phyloP scores from a whole-genome alignment of 2,888 invertebrate genomes.

The Acanthosepion pharaonis region DNA sequence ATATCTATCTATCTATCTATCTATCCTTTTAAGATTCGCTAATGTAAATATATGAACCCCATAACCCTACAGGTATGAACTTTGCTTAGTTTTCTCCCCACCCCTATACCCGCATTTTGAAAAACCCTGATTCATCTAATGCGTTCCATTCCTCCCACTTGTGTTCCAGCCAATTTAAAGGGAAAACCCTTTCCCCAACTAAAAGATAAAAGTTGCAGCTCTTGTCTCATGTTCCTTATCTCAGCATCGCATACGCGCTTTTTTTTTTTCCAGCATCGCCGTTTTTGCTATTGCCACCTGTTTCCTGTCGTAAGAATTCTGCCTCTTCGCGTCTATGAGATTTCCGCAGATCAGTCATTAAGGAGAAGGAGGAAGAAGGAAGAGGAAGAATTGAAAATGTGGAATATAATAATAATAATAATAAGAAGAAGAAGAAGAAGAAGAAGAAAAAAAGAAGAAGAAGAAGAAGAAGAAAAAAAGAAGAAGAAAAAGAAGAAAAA shows the following conservation, averaged over 20 bases:
- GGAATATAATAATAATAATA: not conserved
- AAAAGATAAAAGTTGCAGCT: not conserved
- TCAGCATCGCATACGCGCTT: too few species aligned
- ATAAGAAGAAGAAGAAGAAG: too few species aligned
- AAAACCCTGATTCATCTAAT: slow-evolving; percentile 3
- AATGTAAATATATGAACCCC: not conserved
- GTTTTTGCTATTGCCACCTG: not conserved
- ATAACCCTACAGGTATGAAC: not conserved
- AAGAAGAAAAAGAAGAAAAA: not conserved
- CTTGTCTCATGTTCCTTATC: not conserved
- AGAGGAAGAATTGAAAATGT: not conserved
- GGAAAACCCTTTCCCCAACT: not conserved
- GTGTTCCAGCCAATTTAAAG: not conserved
- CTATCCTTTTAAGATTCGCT: not conserved
- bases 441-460: too few species aligned
- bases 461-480: not conserved
- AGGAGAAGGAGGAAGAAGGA: not conserved
- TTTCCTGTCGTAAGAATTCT: not conserved
- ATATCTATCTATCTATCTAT: not conserved
- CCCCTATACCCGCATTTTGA: not conserved
- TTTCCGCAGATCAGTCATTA: not conserved
- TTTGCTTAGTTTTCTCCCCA: not conserved
- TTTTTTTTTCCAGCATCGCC: not conserved
- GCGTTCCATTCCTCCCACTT: not conserved
- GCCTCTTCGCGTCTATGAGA: not conserved